These are phyloP conservation scores for Acanthisitta chloris DNA, from an alignment of 2,113 vertebrate genomes.

Conservation along the genomic window DNA sequence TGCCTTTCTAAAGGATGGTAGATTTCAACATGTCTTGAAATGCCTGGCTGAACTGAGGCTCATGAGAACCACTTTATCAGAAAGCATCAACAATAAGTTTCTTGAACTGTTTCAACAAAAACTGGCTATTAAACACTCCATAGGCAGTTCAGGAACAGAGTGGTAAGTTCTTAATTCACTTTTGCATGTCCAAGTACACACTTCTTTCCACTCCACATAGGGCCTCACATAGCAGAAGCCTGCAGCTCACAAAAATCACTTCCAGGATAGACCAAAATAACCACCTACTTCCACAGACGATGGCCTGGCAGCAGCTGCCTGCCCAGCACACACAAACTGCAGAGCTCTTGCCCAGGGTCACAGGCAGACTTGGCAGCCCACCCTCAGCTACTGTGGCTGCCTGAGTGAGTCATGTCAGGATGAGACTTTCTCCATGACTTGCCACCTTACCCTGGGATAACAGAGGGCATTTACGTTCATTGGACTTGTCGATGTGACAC, in stretches of 20 bases:
- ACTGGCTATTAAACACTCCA: neutral
- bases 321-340: neutral
- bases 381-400: neutral
- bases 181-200: neutral
- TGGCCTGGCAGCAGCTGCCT: neutral
- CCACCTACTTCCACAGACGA: neutral
- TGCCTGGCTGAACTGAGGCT: neutral
- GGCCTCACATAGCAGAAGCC: neutral
- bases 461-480: neutral
- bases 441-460: neutral
- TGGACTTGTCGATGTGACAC: neutral
- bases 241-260: neutral
- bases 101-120: neutral
- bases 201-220: neutral
- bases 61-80: neutral
- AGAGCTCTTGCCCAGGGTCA: neutral
- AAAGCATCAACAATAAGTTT: neutral
- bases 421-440: neutral
- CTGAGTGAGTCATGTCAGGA: neutral
- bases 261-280: neutral
- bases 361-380: neutral
- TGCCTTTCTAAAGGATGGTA: neutral
- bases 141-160: neutral
- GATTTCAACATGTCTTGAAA: neutral
- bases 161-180: neutral